Base-by-base conservation (phyloP, 2,797 vertebrate genomes). In the Tarsius wallacei region DNA sequence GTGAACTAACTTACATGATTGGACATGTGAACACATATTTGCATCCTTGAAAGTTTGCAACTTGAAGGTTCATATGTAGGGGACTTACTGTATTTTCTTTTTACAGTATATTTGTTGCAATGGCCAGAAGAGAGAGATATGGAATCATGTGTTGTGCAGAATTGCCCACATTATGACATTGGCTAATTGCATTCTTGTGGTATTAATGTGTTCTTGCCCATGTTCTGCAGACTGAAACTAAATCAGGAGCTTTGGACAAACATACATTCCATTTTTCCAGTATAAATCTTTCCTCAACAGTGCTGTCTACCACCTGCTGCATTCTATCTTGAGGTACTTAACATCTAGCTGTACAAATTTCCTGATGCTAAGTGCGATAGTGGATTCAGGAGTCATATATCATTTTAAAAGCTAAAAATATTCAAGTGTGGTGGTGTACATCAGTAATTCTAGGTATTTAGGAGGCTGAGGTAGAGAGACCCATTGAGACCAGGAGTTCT, bases 41-140 rank as follows among this genome's bases (percentile, higher is more conserved):
- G 42, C 42, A 42, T 42, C 42, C 42, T 42, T 42, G 42, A 42
- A 42, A 42, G 42, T 42, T 42, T 42, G 42, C 42, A 42, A 42
- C 42, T 42, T 42, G 42, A 42, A 42, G 42, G 42, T 42, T 42
- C 42, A 42, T 42, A 42, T 42, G 42, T 42, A 42, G 42, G 42
- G 42, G 42, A 42, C 42, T 42, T 42, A 42, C 42, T 42, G 42
- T 59, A 55, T 96, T 98, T n/a, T 28, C 4, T 14, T 17, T 74
- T 57, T 26, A 63, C 2, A 55, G 36, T 16, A 74, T 15, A 6
- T 76, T 91, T 26, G 61, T 96, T 97, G 91, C 85, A 85, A 97
- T 64, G 94, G 81, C 59, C 96, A 93, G 87, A 97, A 88, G 85
- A 59, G 61, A 82, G 96, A 97, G 33, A 59, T 36, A 97, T 14